Percentiles rank a stretch among this genome's conserved stretches.
Evolutionary conservation across 2,888 invertebrate genomes (phyloP).

Genomic region (Trachelus iudaicus): DNA sequence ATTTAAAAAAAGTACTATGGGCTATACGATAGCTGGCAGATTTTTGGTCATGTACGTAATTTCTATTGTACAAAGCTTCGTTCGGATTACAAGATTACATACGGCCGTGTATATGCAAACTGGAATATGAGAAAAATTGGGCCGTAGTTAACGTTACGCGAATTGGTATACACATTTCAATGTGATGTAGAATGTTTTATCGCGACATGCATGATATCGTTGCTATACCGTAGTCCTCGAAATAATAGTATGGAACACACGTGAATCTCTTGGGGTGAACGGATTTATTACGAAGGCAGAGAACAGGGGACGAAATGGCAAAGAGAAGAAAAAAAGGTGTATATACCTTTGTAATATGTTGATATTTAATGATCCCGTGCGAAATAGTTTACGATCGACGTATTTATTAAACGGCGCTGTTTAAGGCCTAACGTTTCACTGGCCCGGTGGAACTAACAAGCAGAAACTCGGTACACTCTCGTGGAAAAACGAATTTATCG

Average conservation of each 20-base stretch:
- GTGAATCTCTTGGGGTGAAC: constrained; percentile 28
- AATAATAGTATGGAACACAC: constrained; percentile 47
- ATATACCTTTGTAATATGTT: constrained; percentile 48
- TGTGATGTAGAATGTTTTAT: not conserved
- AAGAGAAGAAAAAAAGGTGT: constrained; percentile 9
- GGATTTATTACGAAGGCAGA: constrained; percentile 49
- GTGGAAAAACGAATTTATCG: constrained; percentile 28
- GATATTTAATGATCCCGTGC: constrained; percentile 56
- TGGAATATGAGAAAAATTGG: not conserved
- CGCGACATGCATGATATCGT: not conserved
- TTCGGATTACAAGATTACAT: not conserved
- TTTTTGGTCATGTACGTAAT: not conserved
- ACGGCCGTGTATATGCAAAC: not conserved
- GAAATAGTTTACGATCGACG: constrained; percentile 61
- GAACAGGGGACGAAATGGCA: constrained; percentile 29
- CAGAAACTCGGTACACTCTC: constrained; percentile 31
- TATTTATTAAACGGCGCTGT: constrained; percentile 58
- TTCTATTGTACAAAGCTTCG: not conserved
- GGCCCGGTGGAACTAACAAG: constrained; percentile 44
- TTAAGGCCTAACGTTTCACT: constrained; percentile 43
- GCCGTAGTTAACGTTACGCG: not conserved
- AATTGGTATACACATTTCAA: not conserved
- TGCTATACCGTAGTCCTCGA: constrained; percentile 22
- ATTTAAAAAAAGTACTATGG: not conserved
- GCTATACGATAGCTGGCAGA: not conserved